Percentiles rank a stretch among this genome's conserved stretches.
These are phyloP conservation scores for Pristionchus fissidentatus DNA, from an alignment of 2,888 invertebrate species.

Conservation along the genomic window DNA sequence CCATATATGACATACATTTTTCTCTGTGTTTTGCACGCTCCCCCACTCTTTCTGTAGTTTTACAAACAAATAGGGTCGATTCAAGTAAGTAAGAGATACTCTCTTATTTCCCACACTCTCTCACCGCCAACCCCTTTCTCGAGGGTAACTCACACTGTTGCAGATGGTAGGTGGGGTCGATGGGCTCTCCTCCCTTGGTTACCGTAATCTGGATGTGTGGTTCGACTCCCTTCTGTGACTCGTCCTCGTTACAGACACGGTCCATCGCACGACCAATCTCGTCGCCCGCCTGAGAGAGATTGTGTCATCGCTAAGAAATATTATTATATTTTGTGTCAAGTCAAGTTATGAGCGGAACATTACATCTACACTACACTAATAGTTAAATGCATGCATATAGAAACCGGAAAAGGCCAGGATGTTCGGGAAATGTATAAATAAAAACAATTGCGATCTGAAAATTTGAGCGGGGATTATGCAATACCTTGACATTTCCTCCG, in stretches of 20 bases:
- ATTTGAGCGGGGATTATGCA: too few relatives aligned
- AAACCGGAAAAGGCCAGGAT: too few relatives aligned
- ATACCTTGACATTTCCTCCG: slow-evolving; percentile 69
- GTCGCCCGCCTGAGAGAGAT: slow-evolving; percentile 55
- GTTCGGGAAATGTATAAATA: background rate
- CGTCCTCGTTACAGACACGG: slow-evolving; percentile 47
- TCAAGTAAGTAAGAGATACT: too few relatives aligned
- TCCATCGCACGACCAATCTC: slow-evolving; percentile 63
- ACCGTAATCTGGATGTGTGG: slow-evolving; percentile 31
- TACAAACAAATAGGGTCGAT: too few relatives aligned
- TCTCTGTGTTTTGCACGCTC: too few relatives aligned
- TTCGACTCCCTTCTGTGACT: slow-evolving; percentile 46
- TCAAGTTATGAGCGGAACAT: too few relatives aligned
- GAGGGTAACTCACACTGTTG: slow-evolving; percentile 67
- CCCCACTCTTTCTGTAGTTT: background rate
- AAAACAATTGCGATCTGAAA: background rate
- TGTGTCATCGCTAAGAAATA: background rate
- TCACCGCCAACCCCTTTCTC: too few relatives aligned
- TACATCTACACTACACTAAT: too few relatives aligned
- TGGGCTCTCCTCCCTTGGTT: slow-evolving; percentile 64
- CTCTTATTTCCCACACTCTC: too few relatives aligned
- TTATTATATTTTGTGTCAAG: too few relatives aligned
- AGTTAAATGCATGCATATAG: too few relatives aligned
- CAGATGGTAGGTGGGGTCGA: slow-evolving; percentile 74
- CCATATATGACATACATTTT: too few relatives aligned